Evolutionary conservation across 2,888 invertebrate genomes (phyloP), one percentile per base, ranked within the genome.

Genomic region (Parelbella ahira): DNA sequence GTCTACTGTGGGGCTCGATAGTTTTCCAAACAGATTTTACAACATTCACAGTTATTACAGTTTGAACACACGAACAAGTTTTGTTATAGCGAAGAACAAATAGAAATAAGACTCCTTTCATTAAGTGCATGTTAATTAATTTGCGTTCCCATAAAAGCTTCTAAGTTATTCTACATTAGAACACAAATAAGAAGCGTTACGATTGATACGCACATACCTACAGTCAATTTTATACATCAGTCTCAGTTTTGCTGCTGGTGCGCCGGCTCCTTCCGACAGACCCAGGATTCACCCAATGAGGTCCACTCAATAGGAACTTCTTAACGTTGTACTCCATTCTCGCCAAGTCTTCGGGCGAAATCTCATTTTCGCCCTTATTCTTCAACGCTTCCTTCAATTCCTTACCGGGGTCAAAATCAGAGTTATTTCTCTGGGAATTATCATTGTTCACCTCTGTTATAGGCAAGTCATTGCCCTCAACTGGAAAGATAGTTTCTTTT

Each of bases 261-360:
- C 86, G 79, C 6, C 88, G 77, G 58, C 81, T 83, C 24, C 83
- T 62, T 1, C 60, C 71, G 1, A 52, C 63, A 0, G 75, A 60
- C 7, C 57, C 70, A 1, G 76, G 64, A 44, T 70, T 71, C 12
- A 56, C 73, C 84, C 86, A 87, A 30, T 81, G 76, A 8, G 84
- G 79, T 1, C 88, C 88, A 43, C 92, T 92, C 63, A 92, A 82
- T 54, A 93, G 73, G 70, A 93, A 93, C 67, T 92, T 91, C 71
- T 92, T 93, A n/a, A 93, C 93, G 65, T 93, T 92, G 61, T 92
- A 92, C 64, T 93, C 93, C 92, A 93, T 93, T 64, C 92, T 90
- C 9, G 91, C 92, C 54, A 92, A 89, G 65, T 91, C 91, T 53
- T 90, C 90, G 4, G 88, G 77, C 9, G 87, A 74, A 45, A 87